Conservation (phyloP, 2,113 vertebrate genomes). For the Platycercus adscitus region DNA sequence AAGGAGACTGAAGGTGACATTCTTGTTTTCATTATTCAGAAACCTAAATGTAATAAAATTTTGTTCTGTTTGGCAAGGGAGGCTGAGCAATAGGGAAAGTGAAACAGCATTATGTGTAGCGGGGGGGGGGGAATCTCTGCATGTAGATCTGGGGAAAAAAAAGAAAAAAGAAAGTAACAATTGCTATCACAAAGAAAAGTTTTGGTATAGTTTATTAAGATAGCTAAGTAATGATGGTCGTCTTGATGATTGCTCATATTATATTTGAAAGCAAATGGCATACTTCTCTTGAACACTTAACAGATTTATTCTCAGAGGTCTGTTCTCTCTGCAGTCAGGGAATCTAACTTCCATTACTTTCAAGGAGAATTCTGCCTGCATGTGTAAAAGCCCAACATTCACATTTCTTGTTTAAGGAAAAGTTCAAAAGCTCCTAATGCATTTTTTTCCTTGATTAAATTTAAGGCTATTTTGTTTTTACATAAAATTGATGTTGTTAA, state of each 20-base stretch:
- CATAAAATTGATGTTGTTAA: not conserved
- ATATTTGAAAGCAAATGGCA: not conserved
- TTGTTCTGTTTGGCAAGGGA: not conserved
- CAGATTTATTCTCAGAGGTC: not conserved
- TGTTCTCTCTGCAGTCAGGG: not conserved
- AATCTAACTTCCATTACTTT: not conserved
- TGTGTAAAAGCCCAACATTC: not conserved
- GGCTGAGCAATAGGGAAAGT: not conserved
- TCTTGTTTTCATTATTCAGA: conserved; percentile 2
- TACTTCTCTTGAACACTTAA: not conserved
- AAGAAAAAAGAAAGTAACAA: not conserved
- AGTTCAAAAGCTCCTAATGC: not conserved
- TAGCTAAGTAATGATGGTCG: not conserved
- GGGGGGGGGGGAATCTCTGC: too few relatives aligned
- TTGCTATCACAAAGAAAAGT: not conserved
- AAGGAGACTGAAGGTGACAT: not conserved
- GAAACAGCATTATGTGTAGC: not conserved
- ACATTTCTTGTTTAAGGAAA: not conserved
- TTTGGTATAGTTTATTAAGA: not conserved
- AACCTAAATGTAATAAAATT: not conserved
- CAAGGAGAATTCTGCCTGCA: not conserved
- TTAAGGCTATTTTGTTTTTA: not conserved
- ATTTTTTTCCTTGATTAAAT: not conserved
- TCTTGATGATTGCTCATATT: not conserved
- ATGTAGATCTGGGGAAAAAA: not conserved